Conservation (phyloP, 2,888 invertebrate genomes). For the Troides aeacus region DNA sequence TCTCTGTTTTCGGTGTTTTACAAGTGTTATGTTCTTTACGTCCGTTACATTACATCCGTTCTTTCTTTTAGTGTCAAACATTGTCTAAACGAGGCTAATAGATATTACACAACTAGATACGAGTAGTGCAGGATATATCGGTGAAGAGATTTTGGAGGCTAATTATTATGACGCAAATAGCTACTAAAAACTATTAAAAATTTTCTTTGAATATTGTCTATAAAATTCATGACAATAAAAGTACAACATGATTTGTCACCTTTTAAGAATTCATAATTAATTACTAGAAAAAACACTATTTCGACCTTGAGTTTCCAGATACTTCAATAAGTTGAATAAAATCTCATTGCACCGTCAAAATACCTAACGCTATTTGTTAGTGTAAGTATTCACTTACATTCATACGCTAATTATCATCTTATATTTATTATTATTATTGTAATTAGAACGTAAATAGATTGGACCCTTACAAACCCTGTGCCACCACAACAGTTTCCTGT, state of each 20-base stretch:
- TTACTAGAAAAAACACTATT: not conserved
- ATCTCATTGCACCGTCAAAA: not conserved
- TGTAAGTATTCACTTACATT: conserved; percentile 9
- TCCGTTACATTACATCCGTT: not conserved
- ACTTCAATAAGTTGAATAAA: not conserved
- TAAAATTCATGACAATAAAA: no score
- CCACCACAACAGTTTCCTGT: conserved; percentile 23
- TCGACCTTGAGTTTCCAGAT: no score
- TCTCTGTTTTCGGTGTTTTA: not conserved
- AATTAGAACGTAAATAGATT: conserved; percentile 22
- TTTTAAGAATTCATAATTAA: no score
- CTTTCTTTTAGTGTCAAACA: not conserved
- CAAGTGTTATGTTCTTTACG: not conserved
- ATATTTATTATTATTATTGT: no score
- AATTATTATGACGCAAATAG: no score
- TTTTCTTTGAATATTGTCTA: no score
- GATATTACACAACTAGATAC: no score
- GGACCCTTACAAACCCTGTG: conserved; percentile 18
- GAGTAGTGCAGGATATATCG: no score
- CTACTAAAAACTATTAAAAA: no score
- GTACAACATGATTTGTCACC: no score
- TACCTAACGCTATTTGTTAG: not conserved
- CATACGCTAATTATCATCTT: conserved; percentile 12
- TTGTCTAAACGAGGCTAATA: not conserved
- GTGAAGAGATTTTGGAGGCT: not conserved